Evolutionary conservation across 2,797 vertebrate species (phyloP).

Genomic region (Acipenser transmontanus): DNA sequence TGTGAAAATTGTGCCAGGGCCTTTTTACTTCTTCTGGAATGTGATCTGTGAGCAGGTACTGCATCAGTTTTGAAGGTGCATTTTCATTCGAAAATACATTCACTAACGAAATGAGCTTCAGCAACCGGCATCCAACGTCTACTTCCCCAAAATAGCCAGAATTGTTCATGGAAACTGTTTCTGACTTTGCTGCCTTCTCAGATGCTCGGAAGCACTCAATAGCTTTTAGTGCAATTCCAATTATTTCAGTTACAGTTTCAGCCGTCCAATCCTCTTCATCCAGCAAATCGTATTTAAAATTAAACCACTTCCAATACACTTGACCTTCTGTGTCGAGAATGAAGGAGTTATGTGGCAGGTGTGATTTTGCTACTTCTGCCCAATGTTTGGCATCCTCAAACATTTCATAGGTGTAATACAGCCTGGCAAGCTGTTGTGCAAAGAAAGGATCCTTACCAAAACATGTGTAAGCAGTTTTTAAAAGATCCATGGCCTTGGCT

Average conservation of each 20-base stretch:
- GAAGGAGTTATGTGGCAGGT: conserved; percentile 40
- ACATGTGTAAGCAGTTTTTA: conserved; percentile 45
- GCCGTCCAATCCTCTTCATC: conserved; percentile 21
- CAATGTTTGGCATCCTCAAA: conserved; percentile 48
- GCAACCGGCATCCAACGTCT: conserved; percentile 51
- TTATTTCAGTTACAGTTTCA: conserved; percentile 24
- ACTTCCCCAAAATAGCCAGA: conserved; percentile 56
- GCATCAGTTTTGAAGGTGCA: conserved; percentile 38
- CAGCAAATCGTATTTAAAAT: conserved; percentile 30
- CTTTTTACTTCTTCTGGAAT: conserved; percentile 42
- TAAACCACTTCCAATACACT: conserved; percentile 54
- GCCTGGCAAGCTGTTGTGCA: conserved; percentile 59
- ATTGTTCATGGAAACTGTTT: conserved; percentile 40
- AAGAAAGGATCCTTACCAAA: conserved; percentile 47
- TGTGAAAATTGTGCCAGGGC: conserved; percentile 47
- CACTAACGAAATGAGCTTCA: conserved; percentile 44
- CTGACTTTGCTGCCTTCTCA: conserved; percentile 44
- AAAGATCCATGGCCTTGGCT: conserved; percentile 51
- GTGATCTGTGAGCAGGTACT: conserved; percentile 52
- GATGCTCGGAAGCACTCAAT: conserved; percentile 50
- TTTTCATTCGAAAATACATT: conserved; percentile 27
- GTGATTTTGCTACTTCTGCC: conserved; percentile 40
- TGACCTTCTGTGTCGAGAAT: conserved; percentile 59
- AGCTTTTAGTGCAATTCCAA: conserved; percentile 44
- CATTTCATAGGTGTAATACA: conserved; percentile 45